Base-by-base conservation (phyloP, 2,888 invertebrate genomes). In the Apamea sordens region DNA sequence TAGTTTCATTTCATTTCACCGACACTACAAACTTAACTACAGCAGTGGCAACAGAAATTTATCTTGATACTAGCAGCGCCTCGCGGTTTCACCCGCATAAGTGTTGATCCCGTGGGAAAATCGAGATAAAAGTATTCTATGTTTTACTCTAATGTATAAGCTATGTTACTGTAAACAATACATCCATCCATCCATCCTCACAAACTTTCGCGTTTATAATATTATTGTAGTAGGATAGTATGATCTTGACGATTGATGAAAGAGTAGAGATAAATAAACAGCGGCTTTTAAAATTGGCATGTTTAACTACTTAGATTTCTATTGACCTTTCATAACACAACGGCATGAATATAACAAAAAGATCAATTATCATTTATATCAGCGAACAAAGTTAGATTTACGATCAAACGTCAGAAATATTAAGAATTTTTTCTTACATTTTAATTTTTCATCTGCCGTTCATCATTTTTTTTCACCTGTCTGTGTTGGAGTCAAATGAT, bases 401-500 rank as follows among this genome's bases (percentile, higher is more conserved):
- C 80, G 85, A 80, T 32, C 70, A 13, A 2, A 69, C 67, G 80
- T 80, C 75, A 75, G 61, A 73, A 80, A 73, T 73, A 80, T 80
- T 68, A 76, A 76, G 80, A 53, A 32, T 64, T 83, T 76, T 75
- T 68, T 76, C 69, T 44, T 41, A 64, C 73, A 76, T 77, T 88
- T 88, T 84, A 84, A 89, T 88, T 86, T 88, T 88, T 89, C 88
- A 69, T 76, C 71, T 64, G 82, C 21, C 70, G 15, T 69, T 41
- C 73, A 47, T 44, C 50, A 73, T 79, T 80, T 83, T 81, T 81
- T 78, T 85, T 61, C 44, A 84, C 84, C 85, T 85, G 84, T 86
- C 84, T 59, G 67, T 64, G 65, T 50, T 56, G 67, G 47, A 82
- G 84, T 76, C 79, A 44, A 77, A 76, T 77, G 83, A 82, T 80